Percentiles rank a stretch among this genome's conserved stretches.
phyloP scores from a whole-genome alignment of 2,113 vertebrate species.

The Hippocampus comes region DNA sequence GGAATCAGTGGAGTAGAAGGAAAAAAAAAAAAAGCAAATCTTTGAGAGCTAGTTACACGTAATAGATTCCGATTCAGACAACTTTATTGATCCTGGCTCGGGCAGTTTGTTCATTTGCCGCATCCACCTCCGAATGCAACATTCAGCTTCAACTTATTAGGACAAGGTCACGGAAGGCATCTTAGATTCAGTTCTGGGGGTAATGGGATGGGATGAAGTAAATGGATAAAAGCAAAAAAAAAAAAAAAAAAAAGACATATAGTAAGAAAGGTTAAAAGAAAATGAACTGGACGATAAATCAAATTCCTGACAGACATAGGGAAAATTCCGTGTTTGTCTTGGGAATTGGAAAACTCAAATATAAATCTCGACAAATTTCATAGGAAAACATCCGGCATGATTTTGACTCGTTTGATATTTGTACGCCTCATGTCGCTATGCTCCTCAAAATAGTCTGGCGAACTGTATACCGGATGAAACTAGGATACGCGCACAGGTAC shows the following conservation, averaged over 20 bases:
- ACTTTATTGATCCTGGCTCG: neutral
- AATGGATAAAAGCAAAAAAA: neutral
- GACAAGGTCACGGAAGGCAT: neutral
- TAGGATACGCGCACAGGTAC: too few species aligned
- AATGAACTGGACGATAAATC: too few species aligned
- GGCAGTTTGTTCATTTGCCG: neutral
- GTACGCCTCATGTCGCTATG: too few species aligned
- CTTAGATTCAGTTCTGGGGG: too few species aligned
- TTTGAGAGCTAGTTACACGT: neutral
- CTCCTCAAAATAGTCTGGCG: too few species aligned
- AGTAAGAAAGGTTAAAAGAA: neutral
- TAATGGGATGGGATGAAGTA: neutral
- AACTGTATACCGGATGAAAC: too few species aligned
- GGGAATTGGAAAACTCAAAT: too few species aligned
- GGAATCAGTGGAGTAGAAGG: neutral
- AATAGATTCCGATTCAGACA: neutral
- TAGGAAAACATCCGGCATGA: too few species aligned
- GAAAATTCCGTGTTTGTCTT: too few species aligned
- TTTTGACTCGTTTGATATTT: too few species aligned
- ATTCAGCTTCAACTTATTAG: neutral
- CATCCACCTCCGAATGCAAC: neutral
- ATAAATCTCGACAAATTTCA: too few species aligned
- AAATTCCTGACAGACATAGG: too few species aligned
- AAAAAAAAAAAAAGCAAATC: neutral
- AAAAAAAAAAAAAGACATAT: neutral